A percentile compares a stretch with the other conserved stretches of the same genome.
These are phyloP conservation scores for Heliconius hewitsoni DNA, from an alignment of 1,140 invertebrate species.

Conservation along the genomic window DNA sequence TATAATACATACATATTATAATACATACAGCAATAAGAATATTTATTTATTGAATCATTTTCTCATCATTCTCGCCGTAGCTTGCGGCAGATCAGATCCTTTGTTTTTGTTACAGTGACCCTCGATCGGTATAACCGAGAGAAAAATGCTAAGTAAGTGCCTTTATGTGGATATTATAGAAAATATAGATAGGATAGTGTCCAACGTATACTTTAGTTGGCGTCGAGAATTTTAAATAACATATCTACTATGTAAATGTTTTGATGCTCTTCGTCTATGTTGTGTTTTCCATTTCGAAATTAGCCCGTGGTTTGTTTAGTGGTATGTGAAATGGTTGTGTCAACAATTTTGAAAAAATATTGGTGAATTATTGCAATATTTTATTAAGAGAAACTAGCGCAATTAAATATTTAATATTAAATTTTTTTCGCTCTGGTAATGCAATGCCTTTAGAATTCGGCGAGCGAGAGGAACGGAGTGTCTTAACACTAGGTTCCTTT, in stretches of 20 bases:
- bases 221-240: constrained; percentile 3
- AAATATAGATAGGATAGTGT: constrained; percentile 1
- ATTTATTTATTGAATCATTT: constrained; percentile 16
- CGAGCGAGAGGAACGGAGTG: not conserved
- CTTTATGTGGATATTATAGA: not conserved
- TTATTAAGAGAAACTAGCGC: too few relatives aligned
- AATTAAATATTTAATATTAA: not conserved
- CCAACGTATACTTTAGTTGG: not conserved
- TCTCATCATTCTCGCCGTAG: not conserved
- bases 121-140: constrained; percentile 1
- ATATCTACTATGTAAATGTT: not conserved
- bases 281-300: not conserved
- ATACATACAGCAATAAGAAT: not conserved
- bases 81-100: constrained; percentile 1
- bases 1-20: too few relatives aligned
- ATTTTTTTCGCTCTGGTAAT: not conserved
- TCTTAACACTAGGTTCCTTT: not conserved
- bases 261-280: not conserved
- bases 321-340: too few relatives aligned
- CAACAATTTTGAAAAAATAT: too few relatives aligned
- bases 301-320: not conserved
- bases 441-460: not conserved
- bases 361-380: too few relatives aligned
- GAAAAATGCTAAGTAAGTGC: constrained; percentile 8
- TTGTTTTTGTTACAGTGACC: constrained; percentile 12